Conservation (phyloP, 2,797 vertebrate species). For the Esox masquinongy region DNA sequence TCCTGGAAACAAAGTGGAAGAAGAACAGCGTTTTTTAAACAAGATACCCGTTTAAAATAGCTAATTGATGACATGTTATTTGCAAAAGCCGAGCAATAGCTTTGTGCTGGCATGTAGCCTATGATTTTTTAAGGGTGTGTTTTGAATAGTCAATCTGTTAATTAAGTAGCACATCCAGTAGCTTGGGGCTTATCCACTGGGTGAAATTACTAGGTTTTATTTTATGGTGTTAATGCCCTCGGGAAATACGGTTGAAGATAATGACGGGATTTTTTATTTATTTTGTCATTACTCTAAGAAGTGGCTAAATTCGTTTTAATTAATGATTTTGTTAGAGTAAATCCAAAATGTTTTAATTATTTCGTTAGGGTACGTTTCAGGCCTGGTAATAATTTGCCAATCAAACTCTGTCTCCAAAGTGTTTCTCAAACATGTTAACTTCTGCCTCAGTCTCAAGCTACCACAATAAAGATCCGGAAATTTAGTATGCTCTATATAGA, state of each 20-base stretch:
- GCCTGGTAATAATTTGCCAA: neutral
- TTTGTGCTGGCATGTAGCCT: neutral
- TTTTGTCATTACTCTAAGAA: neutral
- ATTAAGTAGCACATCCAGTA: neutral
- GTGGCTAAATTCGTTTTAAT: neutral
- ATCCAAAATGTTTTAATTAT: neutral
- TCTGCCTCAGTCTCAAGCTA: slow-evolving; percentile 9
- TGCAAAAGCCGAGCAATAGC: neutral
- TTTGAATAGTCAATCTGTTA: neutral
- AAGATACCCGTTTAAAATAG: neutral
- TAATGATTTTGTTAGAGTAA: neutral
- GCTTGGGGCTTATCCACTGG: neutral
- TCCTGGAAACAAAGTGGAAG: neutral
- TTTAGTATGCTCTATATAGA: slow-evolving; percentile 31
- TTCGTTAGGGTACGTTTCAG: neutral
- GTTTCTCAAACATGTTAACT: neutral
- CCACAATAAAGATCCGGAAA: neutral
- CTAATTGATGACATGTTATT: neutral
- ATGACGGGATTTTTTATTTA: neutral
- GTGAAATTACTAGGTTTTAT: neutral
- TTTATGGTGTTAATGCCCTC: neutral
- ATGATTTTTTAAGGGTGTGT: neutral
- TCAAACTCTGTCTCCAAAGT: neutral
- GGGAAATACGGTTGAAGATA: neutral
- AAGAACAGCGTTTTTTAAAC: neutral